A percentile compares a stretch with the other conserved stretches of the same genome.
Conservation (phyloP, 2,113 vertebrate species). For the Anthoscopus minutus region DNA sequence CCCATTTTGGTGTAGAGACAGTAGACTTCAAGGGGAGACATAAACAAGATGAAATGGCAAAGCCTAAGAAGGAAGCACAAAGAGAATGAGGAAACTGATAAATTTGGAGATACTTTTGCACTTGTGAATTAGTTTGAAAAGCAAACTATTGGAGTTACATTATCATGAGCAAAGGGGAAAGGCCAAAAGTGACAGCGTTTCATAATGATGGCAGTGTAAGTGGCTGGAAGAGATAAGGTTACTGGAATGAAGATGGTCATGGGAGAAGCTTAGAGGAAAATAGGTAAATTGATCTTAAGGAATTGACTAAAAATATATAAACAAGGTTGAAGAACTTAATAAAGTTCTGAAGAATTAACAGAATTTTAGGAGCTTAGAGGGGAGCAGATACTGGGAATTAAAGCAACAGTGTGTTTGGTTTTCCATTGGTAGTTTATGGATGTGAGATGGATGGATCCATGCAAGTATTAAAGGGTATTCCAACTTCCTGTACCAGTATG, state of each 20-base stretch:
- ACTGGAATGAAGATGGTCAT: neutral
- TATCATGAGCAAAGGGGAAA: neutral
- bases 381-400: neutral
- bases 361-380: neutral
- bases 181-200: neutral
- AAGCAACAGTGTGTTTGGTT: neutral
- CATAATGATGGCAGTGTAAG: neutral
- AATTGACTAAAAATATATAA: neutral
- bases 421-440: neutral
- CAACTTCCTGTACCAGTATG: neutral
- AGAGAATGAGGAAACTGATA: neutral
- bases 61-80: neutral
- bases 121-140: neutral
- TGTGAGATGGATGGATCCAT: neutral
- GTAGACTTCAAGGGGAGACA: neutral
- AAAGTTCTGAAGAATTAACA: neutral
- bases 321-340: neutral
- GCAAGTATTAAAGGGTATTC: neutral
- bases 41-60: neutral
- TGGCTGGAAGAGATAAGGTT: neutral
- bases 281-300: neutral
- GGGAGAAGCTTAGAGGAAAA: neutral
- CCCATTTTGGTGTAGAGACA: neutral
- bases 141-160: neutral
- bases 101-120: neutral